Base-by-base conservation (phyloP, 2,797 vertebrate species). In the Morus bassanus region DNA sequence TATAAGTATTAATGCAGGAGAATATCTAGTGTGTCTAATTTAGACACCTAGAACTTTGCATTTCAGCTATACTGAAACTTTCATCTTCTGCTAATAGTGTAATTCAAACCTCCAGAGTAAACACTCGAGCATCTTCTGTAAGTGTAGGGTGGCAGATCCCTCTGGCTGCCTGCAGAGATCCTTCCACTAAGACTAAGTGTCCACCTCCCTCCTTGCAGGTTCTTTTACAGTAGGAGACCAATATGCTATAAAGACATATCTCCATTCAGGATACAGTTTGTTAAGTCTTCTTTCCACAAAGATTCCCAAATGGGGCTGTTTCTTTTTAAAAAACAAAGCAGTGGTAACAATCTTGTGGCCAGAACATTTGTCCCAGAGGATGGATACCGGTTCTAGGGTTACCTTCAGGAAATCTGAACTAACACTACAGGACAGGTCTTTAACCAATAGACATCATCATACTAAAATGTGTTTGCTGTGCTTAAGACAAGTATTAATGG, bases 301-400 rank as follows among this genome's bases (percentile, higher is more conserved):
- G 43, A 45, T 74, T 59, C 56, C 50, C 45, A 13, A 80, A 56
- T 11, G 25, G 15, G 14, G 10, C 33, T 82, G 31, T 25, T 18
- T 87, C 45, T 85, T 81, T 25, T 79, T 85, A 56, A 50, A 72
- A 93, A 92, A 30, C 16, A 85, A 69, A 88, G 50, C 18, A 65
- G 8, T 50, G 11, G 45, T 65, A 77, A 60, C 17, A 21, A 33
- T 54, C 70, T 7, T 77, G 59, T 65, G 81, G 31, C 54, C 28
- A 33, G 41, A 79, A 59, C 0, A 2, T 64, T 79, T 6, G 2
- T 61, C 41, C 31, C 54, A 60, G 41, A 46, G 37, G 50, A 30
- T 50, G 23, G 53, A 28, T 77, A 59, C 6, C 54, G 15, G 23
- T 82, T 84, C 65, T 67, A n/a, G 22, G 18, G 6, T 76, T 88